Evolutionary conservation across 2,797 vertebrate species (phyloP).

Genomic region (Phataginus tricuspis): DNA sequence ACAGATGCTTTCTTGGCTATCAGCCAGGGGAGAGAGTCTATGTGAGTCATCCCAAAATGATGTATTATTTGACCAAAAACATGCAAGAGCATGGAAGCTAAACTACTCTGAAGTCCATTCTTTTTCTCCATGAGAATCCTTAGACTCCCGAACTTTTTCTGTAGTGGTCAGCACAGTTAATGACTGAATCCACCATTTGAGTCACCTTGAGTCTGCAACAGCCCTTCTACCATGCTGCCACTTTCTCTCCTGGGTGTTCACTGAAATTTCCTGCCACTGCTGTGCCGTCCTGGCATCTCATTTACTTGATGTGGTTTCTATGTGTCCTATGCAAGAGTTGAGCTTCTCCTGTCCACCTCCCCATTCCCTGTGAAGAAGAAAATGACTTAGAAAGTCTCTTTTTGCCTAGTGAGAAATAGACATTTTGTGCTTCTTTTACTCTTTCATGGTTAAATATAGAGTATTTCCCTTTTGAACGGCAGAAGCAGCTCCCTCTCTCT

Average conservation of each 20-base stretch:
- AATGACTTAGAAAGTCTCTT: background rate
- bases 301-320: background rate
- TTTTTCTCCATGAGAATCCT: background rate
- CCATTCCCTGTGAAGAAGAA: background rate
- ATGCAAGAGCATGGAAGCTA: conserved; percentile 26
- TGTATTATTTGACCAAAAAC: conserved; percentile 41
- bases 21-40: background rate
- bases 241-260: background rate
- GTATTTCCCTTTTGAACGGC: background rate
- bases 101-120: conserved; percentile 36
- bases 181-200: background rate
- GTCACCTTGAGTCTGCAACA: background rate
- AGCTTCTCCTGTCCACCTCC: background rate
- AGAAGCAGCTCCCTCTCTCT: fast-evolving
- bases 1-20: conserved; percentile 52
- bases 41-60: conserved; percentile 23
- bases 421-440: background rate
- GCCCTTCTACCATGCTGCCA: fast-evolving
- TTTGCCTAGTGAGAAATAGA: background rate
- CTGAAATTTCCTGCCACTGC: background rate
- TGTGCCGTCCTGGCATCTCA: fast-evolving
- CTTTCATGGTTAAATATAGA: background rate
- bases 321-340: fast-evolving
- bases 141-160: background rate
- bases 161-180: background rate